Base-by-base conservation (phyloP, 2,797 vertebrate species). In the Acanthurus lineatus region DNA sequence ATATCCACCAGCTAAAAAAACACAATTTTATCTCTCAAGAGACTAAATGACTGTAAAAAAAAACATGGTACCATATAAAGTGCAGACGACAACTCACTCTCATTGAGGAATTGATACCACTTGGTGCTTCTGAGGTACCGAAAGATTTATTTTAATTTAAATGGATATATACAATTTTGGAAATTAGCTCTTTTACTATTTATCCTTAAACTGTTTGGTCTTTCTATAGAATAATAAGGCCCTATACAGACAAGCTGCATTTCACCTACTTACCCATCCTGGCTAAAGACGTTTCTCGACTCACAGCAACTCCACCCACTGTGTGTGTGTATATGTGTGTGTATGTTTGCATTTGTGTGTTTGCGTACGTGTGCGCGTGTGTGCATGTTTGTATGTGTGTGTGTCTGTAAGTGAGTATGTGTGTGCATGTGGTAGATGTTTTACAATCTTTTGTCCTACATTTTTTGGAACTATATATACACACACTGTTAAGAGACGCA, bases 181-280 rank as follows among this genome's bases (percentile, higher is more conserved):
- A 92, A 93, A 91, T 80, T 10, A 92, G 63, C 90, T 89, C 81
- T 91, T 77, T 68, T 74, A 83, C 84, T 83, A 82, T 22, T 77
- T 81, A 49, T 71, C 56, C 72, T 69, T 76, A 69, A 79, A 77
- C 73, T 90, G 76, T 87, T 86, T 77, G 77, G 82, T 87, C 63
- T 79, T 65, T 81, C 56, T 57, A 16, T 84, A 86, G 51, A 52
- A 80, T 67, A 79, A 83, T 54, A 66, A 40, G 76, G 85, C 83
- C 87, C 85, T 93, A 89, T 89, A 91, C 81, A 92, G 77, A 88
- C 73, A 74, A 91, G 89, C 90, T 93, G 88, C 89, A 87, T 89
- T 82, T 68, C 73, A 74, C 77, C 78, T 70, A 63, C 60, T 79
- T 78, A 77, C 56, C 68, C 59, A 79, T 72, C 60, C 67, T 83